Conservation (phyloP, 2,797 vertebrate genomes). For the Passerculus sandwichensis region DNA sequence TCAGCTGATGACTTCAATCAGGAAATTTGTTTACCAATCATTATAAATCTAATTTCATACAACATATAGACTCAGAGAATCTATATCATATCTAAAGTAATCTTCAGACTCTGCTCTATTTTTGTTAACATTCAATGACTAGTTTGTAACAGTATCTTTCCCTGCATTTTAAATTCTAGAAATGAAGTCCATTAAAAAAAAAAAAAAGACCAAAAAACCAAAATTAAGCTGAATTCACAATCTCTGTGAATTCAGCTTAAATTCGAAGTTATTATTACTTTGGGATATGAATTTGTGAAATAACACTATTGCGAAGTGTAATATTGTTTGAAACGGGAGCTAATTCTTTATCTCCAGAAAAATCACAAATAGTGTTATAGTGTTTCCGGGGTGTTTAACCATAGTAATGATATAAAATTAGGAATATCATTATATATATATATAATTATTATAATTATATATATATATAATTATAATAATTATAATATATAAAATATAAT, state of each 20-base stretch:
- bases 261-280: background rate
- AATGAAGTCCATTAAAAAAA: background rate
- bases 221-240: background rate
- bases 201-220: background rate
- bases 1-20: slow-evolving; percentile 68
- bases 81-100: background rate
- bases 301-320: background rate
- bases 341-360: background rate
- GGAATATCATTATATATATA: background rate
- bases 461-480: too few species aligned
- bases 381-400: background rate
- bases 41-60: slow-evolving; percentile 16
- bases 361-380: background rate
- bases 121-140: background rate
- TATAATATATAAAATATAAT: too few species aligned
- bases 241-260: background rate
- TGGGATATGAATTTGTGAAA: background rate
- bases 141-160: background rate
- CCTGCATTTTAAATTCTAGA: background rate
- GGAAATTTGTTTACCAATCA: slow-evolving; percentile 54
- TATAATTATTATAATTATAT: too few species aligned
- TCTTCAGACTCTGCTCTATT: background rate
- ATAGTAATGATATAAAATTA: background rate
- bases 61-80: background rate
- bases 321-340: background rate